Percentiles rank a stretch among this genome's conserved stretches.
Conservation (phyloP, 2,797 vertebrate species). For the Sphenodon punctatus region DNA sequence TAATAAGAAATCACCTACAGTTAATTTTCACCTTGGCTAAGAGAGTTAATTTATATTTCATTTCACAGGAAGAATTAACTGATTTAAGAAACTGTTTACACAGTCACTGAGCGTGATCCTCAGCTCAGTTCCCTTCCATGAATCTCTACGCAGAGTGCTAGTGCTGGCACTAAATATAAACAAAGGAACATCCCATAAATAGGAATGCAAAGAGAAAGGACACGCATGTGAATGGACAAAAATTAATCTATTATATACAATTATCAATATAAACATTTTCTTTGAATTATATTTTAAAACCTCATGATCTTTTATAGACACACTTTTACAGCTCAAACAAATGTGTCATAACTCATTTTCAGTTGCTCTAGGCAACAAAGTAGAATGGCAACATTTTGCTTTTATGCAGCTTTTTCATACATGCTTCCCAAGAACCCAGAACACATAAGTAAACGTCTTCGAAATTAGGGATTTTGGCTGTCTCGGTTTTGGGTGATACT, state of each 20-base stretch:
- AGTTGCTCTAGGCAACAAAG: neutral
- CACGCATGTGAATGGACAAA: neutral
- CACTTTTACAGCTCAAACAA: too few relatives aligned
- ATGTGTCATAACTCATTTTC: too few relatives aligned
- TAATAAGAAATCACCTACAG: neutral
- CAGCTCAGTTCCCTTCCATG: too few relatives aligned
- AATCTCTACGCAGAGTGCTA: too few relatives aligned
- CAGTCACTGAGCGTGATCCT: too few relatives aligned
- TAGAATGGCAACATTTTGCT: neutral
- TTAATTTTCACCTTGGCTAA: neutral
- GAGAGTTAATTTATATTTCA: neutral
- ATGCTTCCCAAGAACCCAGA: fast-evolving
- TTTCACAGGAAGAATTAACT: neutral
- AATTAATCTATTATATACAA: neutral
- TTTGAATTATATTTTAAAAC: neutral
- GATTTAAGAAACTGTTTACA: neutral
- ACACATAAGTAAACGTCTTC: neutral
- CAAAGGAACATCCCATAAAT: neutral
- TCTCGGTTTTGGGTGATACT: neutral
- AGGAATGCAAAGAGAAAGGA: neutral
- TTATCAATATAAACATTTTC: neutral
- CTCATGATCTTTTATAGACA: neutral
- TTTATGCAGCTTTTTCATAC: neutral
- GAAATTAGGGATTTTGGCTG: neutral
- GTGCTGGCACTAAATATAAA: too few relatives aligned